A percentile compares a stretch with the other conserved stretches of the same genome.
Conservation (phyloP, 2,113 vertebrate genomes). For the Platanista minor region DNA sequence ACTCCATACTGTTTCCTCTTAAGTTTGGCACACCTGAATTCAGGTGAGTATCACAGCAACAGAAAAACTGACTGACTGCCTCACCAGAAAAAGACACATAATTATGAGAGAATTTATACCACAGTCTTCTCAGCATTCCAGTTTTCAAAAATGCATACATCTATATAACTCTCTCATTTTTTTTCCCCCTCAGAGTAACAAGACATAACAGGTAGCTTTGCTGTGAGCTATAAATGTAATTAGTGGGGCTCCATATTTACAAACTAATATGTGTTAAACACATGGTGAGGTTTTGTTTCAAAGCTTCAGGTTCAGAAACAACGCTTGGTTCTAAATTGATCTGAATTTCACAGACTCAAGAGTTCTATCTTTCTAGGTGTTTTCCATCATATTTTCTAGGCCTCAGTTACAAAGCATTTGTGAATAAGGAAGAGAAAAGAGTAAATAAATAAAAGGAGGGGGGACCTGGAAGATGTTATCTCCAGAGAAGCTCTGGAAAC, state of each 20-base stretch:
- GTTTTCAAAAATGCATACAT: slow-evolving; percentile 9
- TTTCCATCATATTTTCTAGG: slow-evolving; percentile 6
- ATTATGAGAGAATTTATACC: slow-evolving; percentile 44
- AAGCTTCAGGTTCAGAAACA: not conserved
- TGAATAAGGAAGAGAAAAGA: not conserved
- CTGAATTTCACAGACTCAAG: slow-evolving; percentile 27
- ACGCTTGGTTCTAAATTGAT: not conserved
- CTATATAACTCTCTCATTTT: not conserved
- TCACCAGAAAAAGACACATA: slow-evolving; percentile 8
- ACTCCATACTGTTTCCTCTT: not conserved
- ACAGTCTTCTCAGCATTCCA: slow-evolving; percentile 17
- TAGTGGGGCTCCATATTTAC: slow-evolving; percentile 52
- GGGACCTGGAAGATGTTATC: slow-evolving; percentile 52
- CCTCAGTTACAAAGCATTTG: slow-evolving; percentile 6
- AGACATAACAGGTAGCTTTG: slow-evolving; percentile 52
- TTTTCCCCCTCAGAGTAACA: slow-evolving; percentile 16
- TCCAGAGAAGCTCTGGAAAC: slow-evolving; percentile 38
- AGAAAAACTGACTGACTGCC: slow-evolving; percentile 44
- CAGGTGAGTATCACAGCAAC: not conserved
- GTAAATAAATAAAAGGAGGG: not conserved
- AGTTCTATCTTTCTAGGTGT: not conserved
- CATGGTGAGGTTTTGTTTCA: not conserved
- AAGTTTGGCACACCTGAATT: not conserved
- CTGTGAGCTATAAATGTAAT: slow-evolving; percentile 45
- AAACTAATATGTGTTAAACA: slow-evolving; percentile 36